Percentiles rank a stretch among this genome's conserved stretches.
Conservation (phyloP, 2,888 invertebrate genomes). For the Cartodere bifasciata region DNA sequence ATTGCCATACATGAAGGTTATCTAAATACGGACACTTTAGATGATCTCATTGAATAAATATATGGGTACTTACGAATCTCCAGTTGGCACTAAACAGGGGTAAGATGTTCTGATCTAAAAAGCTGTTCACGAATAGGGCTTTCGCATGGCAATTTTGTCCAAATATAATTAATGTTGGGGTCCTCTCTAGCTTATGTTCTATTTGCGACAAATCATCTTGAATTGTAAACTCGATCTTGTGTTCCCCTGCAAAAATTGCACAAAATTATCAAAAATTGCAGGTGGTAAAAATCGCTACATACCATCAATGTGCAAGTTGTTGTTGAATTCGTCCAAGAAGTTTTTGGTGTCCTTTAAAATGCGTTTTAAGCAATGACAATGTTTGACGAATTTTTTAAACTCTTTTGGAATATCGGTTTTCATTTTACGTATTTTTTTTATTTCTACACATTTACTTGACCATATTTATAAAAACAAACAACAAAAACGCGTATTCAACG, state of each 20-base stretch:
- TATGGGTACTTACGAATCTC: slow-evolving; percentile 51
- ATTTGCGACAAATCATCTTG: slow-evolving; percentile 25
- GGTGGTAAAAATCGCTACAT: slow-evolving; percentile 16
- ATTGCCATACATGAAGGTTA: slow-evolving; percentile 46
- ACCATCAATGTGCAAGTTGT: slow-evolving; percentile 27
- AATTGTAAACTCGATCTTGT: slow-evolving; percentile 28
- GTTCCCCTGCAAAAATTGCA: slow-evolving; percentile 24
- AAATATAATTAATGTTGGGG: slow-evolving; percentile 59
- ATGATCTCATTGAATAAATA: no score
- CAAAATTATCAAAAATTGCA: slow-evolving; percentile 3
- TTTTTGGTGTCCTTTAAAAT: slow-evolving; percentile 30
- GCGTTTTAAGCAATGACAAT: slow-evolving; percentile 29
- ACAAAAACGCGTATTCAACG: no score
- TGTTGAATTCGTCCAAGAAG: slow-evolving; percentile 31
- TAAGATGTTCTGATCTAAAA: slow-evolving; percentile 53
- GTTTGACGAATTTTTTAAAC: slow-evolving; percentile 30
- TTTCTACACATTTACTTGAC: no score
- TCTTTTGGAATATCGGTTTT: slow-evolving; percentile 27
- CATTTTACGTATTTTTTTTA: no score
- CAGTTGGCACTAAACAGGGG: slow-evolving; percentile 48
- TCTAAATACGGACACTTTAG: no score
- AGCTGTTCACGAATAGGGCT: slow-evolving; percentile 57
- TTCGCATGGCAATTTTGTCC: slow-evolving; percentile 60
- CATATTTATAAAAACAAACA: no score
- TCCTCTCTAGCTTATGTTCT: slow-evolving; percentile 25